These are phyloP conservation scores for Leucophora obtusa DNA, from an alignment of 2,888 invertebrate genomes.

Conservation along the genomic window DNA sequence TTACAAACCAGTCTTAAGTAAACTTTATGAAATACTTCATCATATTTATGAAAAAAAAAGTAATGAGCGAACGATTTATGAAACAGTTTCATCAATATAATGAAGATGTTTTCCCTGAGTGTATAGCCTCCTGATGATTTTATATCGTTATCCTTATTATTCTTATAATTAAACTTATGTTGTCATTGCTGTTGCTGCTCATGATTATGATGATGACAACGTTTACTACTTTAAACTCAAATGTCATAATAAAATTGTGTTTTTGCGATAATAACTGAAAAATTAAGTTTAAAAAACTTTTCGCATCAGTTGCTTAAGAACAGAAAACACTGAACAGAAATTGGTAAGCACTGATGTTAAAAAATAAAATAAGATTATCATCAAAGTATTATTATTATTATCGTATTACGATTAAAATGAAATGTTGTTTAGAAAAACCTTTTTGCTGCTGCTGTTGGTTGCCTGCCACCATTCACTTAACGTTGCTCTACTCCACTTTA, in stretches of 20 bases:
- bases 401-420: constrained; percentile 2
- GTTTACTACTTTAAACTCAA: constrained; percentile 12
- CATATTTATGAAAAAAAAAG: too few relatives aligned
- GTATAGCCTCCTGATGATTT: neutral
- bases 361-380: constrained; percentile 59
- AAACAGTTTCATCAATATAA: too few relatives aligned
- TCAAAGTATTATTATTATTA: constrained; percentile 57
- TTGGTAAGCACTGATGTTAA: constrained; percentile 50
- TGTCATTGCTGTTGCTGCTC: neutral
- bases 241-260: constrained; percentile 41
- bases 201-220: neutral
- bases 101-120: too few relatives aligned
- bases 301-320: constrained; percentile 35
- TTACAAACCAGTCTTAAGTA: too few relatives aligned
- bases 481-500: neutral
- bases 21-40: too few relatives aligned
- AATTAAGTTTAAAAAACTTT: constrained; percentile 47
- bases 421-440: neutral
- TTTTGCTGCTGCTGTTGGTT: constrained; percentile 8
- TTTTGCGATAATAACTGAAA: constrained; percentile 30
- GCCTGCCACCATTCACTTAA: neutral
- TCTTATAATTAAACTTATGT: constrained; percentile 27
- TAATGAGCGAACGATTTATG: too few relatives aligned
- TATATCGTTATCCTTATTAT: constrained; percentile 12
- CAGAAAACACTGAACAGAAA: constrained; percentile 28